Base-by-base conservation (phyloP, 2,797 vertebrate genomes). In the Brotula barbata region DNA sequence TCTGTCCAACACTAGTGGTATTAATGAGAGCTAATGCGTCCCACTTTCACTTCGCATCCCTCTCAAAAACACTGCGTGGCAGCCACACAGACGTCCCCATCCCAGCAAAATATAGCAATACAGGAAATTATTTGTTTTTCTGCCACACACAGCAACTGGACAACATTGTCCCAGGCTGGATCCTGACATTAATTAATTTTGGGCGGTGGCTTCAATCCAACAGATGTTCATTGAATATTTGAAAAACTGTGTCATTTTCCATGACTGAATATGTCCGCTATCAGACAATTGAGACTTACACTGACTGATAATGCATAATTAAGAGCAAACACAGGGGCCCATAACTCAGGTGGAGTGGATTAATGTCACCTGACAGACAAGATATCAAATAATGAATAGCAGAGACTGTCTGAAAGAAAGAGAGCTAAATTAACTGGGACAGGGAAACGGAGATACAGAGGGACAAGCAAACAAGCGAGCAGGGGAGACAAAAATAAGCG, bases 401-500 rank as follows among this genome's bases (percentile, higher is more conserved):
- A 40, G 19, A 33, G 7, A 10, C 14, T 6, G 15, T 45, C 9
- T 42, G 34, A 67, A 62, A 64, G 44, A 69, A 41, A 44, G 4
- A 25, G 19, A 25, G 17, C 15, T 10, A 53, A 66, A 71, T 51
- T 64, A 78, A 82, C 19, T 33, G 62, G 64, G 60, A 59, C 67
- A 83, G 16, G 36, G 47, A 31, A 46, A 63, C 40, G 28, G 51
- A 50, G 37, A 59, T 54, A 58, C 20, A 68, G 63, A 25, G 45
- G 64, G 36, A 57, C 52, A 49, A 68, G 78, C 61, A 79, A 80
- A 86, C 56, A 76, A 48, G 62, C 48, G 61, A 77, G 46, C 6
- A 44, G 57, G 58, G 49, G 58, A 70, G 68, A 45, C 46, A 69
- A 76, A 88, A 84, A 78, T 41, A 65, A 88, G 75, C 88, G 90